Base-by-base conservation (phyloP, 2,888 invertebrate species). In the Coremacera marginata region DNA sequence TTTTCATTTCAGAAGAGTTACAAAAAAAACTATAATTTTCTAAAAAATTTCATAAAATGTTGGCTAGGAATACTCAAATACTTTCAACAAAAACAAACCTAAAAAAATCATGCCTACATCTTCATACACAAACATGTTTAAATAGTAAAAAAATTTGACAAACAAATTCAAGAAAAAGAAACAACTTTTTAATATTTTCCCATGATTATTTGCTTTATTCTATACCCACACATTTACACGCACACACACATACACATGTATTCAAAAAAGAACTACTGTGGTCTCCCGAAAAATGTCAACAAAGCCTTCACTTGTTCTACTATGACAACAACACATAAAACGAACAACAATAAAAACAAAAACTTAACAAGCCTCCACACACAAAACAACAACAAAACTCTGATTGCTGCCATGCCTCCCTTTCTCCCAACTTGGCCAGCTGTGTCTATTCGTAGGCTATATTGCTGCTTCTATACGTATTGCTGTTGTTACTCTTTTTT, bases 121-220 rank as follows among this genome's bases (percentile, higher is more conserved):
- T 44, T 4, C 37, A 44, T 44, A 44, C 2, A 44, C 11, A 44
- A 44, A 44, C 14, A 44, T 7, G 3, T 14, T 44, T 11, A 7
- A 11, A 57, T 16, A 71, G 1, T 0, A 55, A n/a, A 16, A 55
- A 71, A 34, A 31, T 16, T 16, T n/a, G 49, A 37, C 37, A 70
- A 75, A 52, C 71, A 49, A 51, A 19, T 71, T 25, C 44, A 72
- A 72, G 62, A 34, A 67, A 44, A 3, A 44, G 44, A 11, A 37
- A 44, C 37, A 52, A 70, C 52, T 27, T 25, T 65, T 11, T 37
- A 76, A 76, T 52, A 76, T 82, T 86, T 85, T 86, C 86, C 85
- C 85, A 86, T 86, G 86, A 86, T 86, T 86, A 86, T 85, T 85
- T 85, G 84, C 84, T 84, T 86, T 82, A 86, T 86, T 86, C 84